Base-by-base conservation (phyloP, 2,888 invertebrate species). In the Galeruca laticollis region DNA sequence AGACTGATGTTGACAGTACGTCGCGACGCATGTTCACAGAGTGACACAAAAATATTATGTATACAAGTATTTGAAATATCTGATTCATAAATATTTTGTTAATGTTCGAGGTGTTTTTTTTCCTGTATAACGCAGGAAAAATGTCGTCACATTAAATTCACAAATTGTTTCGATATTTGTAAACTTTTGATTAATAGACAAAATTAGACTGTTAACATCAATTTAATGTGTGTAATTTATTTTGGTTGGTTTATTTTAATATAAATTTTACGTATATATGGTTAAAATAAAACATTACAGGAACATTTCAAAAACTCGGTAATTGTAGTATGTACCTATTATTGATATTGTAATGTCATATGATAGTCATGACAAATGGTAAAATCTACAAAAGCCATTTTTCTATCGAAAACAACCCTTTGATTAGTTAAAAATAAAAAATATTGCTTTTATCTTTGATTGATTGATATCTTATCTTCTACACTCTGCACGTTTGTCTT, bases 11-110 rank as follows among this genome's bases (percentile, higher is more conserved):
- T 54, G 54, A 26, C 54, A 54, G 31, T 11, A 54, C 31, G 54
- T 54, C 31, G 54, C 54, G 54, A 54, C 54, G 54, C 54, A 54
- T 26, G 54, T 54, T 31, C 54, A 52, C 20, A 2, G n/a, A 54
- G 26, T 54, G 31, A 54, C 31, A 26, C 15, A 26, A 54, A 54
- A 26, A 54, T 54, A 47, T 47, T 47, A 31, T 54, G 31, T n/a
- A 54, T 15, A 54, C 54, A 54, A 54, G 8, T 4, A 54, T 54
- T 54, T n/a, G 2, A 54, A 31, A 31, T 26, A 54, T 54, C 21
- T 52, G 11, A 21, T 52, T 26, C 52, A 21, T 52, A 26, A n/a
- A 20, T 9, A 13, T 52, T 52, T 54, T 13, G 6, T 9, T 2
- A 47, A 47, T 15, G 15, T 47, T 47, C 5, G 18, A 15, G 15